Evolutionary conservation across 2,888 invertebrate species (phyloP).

Genomic region (Drosophila fulvimacula): DNA sequence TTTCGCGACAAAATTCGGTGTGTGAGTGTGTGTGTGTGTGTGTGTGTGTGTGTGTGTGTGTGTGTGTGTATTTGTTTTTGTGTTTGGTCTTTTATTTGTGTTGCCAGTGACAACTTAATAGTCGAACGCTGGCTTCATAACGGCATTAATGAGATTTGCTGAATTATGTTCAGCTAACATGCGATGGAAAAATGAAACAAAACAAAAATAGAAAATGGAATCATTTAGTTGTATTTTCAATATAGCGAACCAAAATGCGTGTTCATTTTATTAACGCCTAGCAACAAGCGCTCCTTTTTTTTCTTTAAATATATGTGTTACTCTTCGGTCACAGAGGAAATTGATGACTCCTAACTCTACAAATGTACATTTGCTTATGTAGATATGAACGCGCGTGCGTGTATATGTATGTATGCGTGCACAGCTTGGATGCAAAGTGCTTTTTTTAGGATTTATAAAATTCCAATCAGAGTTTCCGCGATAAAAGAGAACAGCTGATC

Average conservation of each 20-base stretch:
- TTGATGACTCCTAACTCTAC: background rate
- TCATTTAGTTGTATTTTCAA: slow-evolving; percentile 12
- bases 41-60: slow-evolving; percentile 13
- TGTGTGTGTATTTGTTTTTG: slow-evolving; percentile 16
- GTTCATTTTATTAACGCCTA: slow-evolving; percentile 36
- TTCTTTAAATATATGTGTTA: slow-evolving; percentile 7
- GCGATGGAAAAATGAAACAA: slow-evolving; percentile 27
- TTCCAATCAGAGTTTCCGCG: slow-evolving; percentile 31
- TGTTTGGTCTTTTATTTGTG: slow-evolving; percentile 18
- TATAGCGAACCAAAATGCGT: slow-evolving; percentile 9
- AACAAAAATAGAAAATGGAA: slow-evolving; percentile 11
- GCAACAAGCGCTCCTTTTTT: slow-evolving; percentile 50
- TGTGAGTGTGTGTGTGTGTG: slow-evolving; percentile 13
- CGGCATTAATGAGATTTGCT: slow-evolving; percentile 47
- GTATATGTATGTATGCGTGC: background rate
- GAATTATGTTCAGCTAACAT: slow-evolving; percentile 47
- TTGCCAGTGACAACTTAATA: slow-evolving; percentile 58
- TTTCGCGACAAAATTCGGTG: slow-evolving; percentile 31
- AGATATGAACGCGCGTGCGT: background rate
- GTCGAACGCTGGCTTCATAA: slow-evolving; percentile 37
- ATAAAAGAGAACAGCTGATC: slow-evolving; percentile 54
- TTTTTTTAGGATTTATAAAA: slow-evolving; percentile 15
- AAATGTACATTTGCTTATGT: background rate
- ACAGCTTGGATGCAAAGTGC: background rate
- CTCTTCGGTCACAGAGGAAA: slow-evolving; percentile 47